These are phyloP conservation scores for Anarsia innoxiella DNA, from an alignment of 2,888 invertebrate species.

Conservation along the genomic window DNA sequence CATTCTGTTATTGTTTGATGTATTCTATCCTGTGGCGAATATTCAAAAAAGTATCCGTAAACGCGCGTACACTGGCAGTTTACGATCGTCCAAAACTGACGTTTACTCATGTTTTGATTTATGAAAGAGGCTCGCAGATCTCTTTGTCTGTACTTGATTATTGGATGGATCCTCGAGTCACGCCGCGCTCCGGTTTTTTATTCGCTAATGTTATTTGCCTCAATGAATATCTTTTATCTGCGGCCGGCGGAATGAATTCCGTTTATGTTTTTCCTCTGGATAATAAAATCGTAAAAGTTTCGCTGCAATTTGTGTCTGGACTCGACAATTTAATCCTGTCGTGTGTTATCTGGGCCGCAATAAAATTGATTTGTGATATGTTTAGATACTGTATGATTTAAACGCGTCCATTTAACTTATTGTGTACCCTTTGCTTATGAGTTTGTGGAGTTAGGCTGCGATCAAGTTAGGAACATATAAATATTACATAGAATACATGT, in stretches of 20 bases:
- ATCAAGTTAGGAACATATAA: too few species aligned
- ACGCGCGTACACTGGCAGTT: constrained; percentile 30
- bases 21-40: constrained; percentile 18
- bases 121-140: constrained; percentile 33
- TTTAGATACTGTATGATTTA: constrained; percentile 12
- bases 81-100: constrained; percentile 52
- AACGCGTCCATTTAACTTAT: constrained; percentile 10
- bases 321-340: constrained; percentile 17
- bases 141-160: constrained; percentile 43
- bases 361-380: constrained; percentile 16
- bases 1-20: neutral
- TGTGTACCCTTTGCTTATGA: constrained; percentile 9
- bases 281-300: constrained; percentile 36
- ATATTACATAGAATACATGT: too few species aligned
- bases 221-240: constrained; percentile 32
- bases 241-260: constrained; percentile 31
- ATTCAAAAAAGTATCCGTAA: constrained; percentile 12
- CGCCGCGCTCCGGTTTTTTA: constrained; percentile 28
- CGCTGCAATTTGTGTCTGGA: constrained; percentile 38
- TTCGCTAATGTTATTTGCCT: constrained; percentile 29
- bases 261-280: constrained; percentile 37
- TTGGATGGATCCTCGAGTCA: constrained; percentile 29
- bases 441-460: too few species aligned
- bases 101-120: constrained; percentile 56
- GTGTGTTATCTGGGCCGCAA: constrained; percentile 14